Percentiles rank a stretch among this genome's conserved stretches.
phyloP scores from a whole-genome alignment of 2,888 invertebrate genomes.

The Macrosoma leucophasiata region DNA sequence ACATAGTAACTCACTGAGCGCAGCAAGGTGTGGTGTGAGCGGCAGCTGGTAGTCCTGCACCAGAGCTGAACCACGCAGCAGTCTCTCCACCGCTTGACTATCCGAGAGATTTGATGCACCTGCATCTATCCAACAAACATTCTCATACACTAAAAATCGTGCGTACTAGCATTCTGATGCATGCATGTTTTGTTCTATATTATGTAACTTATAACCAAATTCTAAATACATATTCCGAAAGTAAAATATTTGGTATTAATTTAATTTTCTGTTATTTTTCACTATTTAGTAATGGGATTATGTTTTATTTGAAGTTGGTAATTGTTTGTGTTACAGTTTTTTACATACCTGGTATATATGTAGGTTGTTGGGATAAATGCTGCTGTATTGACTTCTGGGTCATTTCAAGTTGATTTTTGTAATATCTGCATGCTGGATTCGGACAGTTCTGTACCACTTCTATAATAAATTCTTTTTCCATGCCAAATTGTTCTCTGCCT shows the following conservation, averaged over 20 bases:
- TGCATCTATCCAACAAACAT: conserved; percentile 40
- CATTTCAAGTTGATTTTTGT: conserved; percentile 87
- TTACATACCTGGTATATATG: conserved; percentile 73
- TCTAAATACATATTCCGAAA: too few species aligned
- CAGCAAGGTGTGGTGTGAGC: conserved; percentile 66
- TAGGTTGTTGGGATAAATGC: conserved; percentile 77
- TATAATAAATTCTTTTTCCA: conserved; percentile 93
- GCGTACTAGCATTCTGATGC: too few species aligned
- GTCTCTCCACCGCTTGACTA: conserved; percentile 67
- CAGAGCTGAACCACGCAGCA: conserved; percentile 61
- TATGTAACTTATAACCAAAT: too few species aligned
- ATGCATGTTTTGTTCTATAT: too few species aligned
- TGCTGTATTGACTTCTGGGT: conserved; percentile 82
- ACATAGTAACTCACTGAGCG: conserved; percentile 68
- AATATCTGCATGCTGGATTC: conserved; percentile 90
- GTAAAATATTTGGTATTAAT: too few species aligned
- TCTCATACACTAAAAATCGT: not conserved
- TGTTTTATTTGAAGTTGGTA: too few species aligned
- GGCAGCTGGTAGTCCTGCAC: conserved; percentile 70
- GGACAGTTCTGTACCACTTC: conserved; percentile 93
- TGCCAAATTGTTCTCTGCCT: conserved; percentile 87
- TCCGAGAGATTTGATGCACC: conserved; percentile 58
- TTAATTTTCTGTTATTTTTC: too few species aligned
- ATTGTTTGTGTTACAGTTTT: too few species aligned
- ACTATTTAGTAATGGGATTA: too few species aligned